phyloP scores from a whole-genome alignment of 2,113 vertebrate species.

The Corythoichthys intestinalis region DNA sequence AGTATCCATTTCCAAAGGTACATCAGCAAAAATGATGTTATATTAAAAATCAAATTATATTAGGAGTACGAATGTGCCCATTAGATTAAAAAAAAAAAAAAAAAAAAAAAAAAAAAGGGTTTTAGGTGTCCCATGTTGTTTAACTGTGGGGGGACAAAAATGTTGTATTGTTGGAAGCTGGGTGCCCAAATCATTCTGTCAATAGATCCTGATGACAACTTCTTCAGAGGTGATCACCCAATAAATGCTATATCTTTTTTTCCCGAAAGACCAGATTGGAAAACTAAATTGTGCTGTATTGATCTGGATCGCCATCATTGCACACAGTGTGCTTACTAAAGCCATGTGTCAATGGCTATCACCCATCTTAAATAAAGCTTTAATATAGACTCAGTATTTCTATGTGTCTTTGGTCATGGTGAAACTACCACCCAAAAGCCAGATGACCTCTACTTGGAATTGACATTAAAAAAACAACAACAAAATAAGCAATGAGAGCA shows the following conservation, averaged over 20 bases:
- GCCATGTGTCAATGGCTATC: conserved; percentile 33
- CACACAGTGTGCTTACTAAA: conserved; percentile 45
- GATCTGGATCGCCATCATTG: conserved; percentile 67
- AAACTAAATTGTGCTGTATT: conserved; percentile 76
- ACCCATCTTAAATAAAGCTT: conserved; percentile 72
- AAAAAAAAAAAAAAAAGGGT: conserved; percentile 1
- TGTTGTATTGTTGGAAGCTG: conserved; percentile 33
- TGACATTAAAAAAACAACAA: conserved; percentile 44
- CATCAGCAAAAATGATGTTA: conserved; percentile 15
- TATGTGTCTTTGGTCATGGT: conserved; percentile 59
- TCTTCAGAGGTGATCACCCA: conserved; percentile 72
- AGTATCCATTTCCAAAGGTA: conserved; percentile 3
- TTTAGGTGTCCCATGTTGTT: conserved; percentile 63
- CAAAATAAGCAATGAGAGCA: conserved; percentile 48
- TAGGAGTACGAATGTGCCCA: too few relatives aligned
- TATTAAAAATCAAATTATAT: conserved; percentile 15
- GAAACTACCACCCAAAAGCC: conserved; percentile 65
- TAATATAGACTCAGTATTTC: conserved; percentile 60
- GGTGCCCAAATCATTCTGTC: conserved; percentile 71
- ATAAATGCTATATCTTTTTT: conserved; percentile 62
- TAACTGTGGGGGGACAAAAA: conserved; percentile 38
- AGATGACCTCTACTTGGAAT: conserved; percentile 70
- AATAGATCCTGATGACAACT: conserved; percentile 76
- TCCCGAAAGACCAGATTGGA: conserved; percentile 67
- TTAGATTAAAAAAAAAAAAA: too few relatives aligned